Evolutionary conservation across 2,888 invertebrate genomes (phyloP).

Genomic region (Mythimna loreyi): DNA sequence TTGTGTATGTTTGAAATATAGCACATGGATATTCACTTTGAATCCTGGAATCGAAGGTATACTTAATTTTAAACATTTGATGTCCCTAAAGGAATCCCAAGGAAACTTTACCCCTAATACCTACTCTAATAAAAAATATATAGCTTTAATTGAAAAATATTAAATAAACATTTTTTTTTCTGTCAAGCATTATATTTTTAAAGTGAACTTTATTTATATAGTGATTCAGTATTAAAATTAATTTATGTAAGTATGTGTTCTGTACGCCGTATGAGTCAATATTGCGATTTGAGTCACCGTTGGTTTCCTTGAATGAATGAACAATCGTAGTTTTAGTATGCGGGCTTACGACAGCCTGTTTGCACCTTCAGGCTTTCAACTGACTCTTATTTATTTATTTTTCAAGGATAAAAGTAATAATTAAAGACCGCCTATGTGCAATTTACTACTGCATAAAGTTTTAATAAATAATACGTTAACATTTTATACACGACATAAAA

Average conservation of each 20-base stretch:
- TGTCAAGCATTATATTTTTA: background rate
- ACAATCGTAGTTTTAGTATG: constrained; percentile 54
- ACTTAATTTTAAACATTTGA: background rate
- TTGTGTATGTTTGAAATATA: too few relatives aligned
- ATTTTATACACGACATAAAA: too few relatives aligned
- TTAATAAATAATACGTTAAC: too few relatives aligned
- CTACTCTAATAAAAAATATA: too few relatives aligned
- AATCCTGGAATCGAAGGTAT: too few relatives aligned
- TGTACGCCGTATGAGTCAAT: constrained; percentile 74
- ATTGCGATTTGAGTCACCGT: constrained; percentile 75
- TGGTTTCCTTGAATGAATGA: constrained; percentile 77
- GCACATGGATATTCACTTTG: too few relatives aligned
- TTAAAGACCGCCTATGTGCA: too few relatives aligned
- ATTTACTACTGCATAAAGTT: too few relatives aligned
- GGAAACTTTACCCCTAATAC: background rate
- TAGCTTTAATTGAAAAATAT: too few relatives aligned
- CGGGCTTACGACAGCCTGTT: constrained; percentile 42
- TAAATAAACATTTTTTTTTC: background rate
- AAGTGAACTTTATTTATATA: constrained; percentile 2
- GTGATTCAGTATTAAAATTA: constrained; percentile 53
- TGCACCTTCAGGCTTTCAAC: constrained; percentile 26
- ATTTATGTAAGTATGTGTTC: constrained; percentile 45
- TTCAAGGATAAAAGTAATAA: too few relatives aligned
- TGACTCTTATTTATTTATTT: constrained; percentile 9
- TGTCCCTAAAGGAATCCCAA: background rate